These are phyloP conservation scores for Ennomos erosarius DNA, from an alignment of 2,888 invertebrate genomes.

Conservation along the genomic window DNA sequence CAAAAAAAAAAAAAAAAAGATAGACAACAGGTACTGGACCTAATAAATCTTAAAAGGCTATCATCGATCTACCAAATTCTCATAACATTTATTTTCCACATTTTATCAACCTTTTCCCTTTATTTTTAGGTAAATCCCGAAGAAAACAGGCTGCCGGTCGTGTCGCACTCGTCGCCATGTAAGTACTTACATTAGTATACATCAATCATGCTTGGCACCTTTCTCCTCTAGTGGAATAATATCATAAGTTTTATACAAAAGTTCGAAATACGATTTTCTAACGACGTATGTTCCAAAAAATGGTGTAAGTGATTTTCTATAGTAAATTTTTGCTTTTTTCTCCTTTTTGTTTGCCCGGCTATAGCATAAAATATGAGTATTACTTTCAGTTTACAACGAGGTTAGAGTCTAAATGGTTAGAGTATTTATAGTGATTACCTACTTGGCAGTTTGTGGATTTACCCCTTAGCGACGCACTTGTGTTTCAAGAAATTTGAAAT, in stretches of 20 bases:
- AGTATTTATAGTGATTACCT: slow-evolving; percentile 13
- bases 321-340: no score
- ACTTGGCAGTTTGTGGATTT: slow-evolving; percentile 6
- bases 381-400: background rate
- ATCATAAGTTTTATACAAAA: background rate
- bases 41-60: no score
- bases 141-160: slow-evolving; percentile 73
- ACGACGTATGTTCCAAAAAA: background rate
- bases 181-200: slow-evolving; percentile 63
- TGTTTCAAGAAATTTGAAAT: no score
- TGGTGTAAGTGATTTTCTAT: slow-evolving; percentile 11
- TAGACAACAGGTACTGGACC: no score
- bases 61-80: background rate
- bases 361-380: no score
- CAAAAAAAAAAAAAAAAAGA: no score
- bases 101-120: slow-evolving; percentile 23
- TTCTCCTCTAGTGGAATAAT: slow-evolving; percentile 26
- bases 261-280: slow-evolving; percentile 1
- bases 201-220: slow-evolving; percentile 61
- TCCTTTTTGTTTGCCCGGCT: background rate
- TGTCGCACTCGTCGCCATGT: slow-evolving; percentile 78
- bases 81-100: slow-evolving; percentile 5
- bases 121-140: slow-evolving; percentile 77
- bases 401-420: no score
- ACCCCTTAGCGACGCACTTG: slow-evolving; percentile 1